Base-by-base conservation (phyloP, 2,113 vertebrate genomes). In the Lichenostomus cassidix region DNA sequence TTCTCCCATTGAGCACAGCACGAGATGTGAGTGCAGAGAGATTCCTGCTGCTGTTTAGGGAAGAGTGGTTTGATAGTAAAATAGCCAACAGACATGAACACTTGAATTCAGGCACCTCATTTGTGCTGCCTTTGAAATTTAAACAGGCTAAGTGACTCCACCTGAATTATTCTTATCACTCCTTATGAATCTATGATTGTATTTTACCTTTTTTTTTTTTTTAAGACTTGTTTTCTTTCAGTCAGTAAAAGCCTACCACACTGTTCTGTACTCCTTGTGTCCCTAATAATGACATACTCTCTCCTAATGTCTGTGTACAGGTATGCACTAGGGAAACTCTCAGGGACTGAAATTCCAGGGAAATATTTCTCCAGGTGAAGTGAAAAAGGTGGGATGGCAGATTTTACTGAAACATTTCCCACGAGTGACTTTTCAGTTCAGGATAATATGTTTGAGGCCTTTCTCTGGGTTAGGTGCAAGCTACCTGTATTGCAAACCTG, bases 71-170 rank as follows among this genome's bases (percentile, higher is more conserved):
- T 88, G 64, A 76, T 69, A 65, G 27, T 41, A 63, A 95, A 92
- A 74, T 39, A 95, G 69, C 63, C 88, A 84, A 68, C 35, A 89
- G 77, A 89, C 44, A 62, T 11, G 58, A 91, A 28, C 29, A 46
- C 65, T 92, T 77, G 53, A 83, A 92, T 94, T 68, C 63, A 69
- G 62, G 27, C 60, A 18, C 15, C 21, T 83, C 44, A 53, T 92
- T 95, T 92, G 49, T 67, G 19, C 3, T 82, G 14, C 27, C 60
- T 90, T 89, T 95, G 87, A 94, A 92, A 92, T 94, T 87, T 53
- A 89, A 91, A 76, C 59, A 47, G 35, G 25, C 35, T 79, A 63
- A 82, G 18, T 37, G 31, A 59, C 28, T 83, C 19, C 41, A 82
- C 44, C 44, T 89, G 69, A 87, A 71, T 63, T 88, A 56, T 35